A percentile compares a stretch with the other conserved stretches of the same genome.
These are phyloP conservation scores for Botrylloides violaceus DNA, from an alignment of 23 tunicate genomes.

Conservation along the genomic window DNA sequence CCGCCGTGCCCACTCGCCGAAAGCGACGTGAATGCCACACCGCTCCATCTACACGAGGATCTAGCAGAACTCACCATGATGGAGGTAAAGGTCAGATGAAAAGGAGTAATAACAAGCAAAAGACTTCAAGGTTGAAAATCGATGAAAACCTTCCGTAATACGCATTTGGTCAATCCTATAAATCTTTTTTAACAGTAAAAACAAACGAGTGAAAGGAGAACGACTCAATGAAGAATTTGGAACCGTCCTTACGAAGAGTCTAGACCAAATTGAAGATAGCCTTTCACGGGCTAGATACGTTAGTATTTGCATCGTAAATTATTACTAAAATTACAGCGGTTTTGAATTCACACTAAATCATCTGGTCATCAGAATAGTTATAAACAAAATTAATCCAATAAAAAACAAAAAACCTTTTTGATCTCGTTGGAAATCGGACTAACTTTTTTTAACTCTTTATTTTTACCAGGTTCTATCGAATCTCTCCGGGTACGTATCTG, in stretches of 20 bases:
- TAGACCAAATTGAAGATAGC: slow-evolving; percentile 12
- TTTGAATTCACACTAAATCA: too few species aligned
- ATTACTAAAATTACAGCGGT: too few species aligned
- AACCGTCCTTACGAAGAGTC: slow-evolving; percentile 12
- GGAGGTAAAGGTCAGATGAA: too few species aligned
- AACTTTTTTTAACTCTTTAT: too few species aligned
- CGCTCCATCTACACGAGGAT: neutral
- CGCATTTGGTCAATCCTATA: too few species aligned
- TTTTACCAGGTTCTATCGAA: neutral
- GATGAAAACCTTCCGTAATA: too few species aligned
- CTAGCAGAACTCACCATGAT: neutral
- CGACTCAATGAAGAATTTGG: slow-evolving; percentile 1
- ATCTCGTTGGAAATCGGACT: too few species aligned
- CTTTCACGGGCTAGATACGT: slow-evolving; percentile 9
- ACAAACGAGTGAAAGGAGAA: neutral
- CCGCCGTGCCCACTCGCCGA: neutral
- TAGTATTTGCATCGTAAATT: too few species aligned
- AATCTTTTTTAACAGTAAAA: too few species aligned
- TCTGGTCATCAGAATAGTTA: too few species aligned
- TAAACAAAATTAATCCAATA: too few species aligned
- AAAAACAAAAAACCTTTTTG: too few species aligned
- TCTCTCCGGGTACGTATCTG: neutral
- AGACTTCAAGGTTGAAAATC: neutral
- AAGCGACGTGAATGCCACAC: neutral
- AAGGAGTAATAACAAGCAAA: neutral